Conservation (phyloP, 1,140 invertebrate species). For the Microvelia longipes region DNA sequence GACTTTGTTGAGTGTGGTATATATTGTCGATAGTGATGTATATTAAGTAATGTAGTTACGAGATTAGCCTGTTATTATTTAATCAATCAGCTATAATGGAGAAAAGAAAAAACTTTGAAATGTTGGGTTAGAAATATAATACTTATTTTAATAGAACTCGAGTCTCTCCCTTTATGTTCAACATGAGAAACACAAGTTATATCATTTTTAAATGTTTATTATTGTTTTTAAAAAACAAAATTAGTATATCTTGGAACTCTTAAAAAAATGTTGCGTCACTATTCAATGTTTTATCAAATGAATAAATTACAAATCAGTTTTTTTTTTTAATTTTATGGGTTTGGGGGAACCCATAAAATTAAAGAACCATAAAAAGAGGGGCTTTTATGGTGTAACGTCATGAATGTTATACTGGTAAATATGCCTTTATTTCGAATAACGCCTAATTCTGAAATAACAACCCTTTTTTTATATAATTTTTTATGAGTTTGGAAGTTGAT, state of each 20-base stretch:
- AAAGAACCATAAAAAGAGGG: too few relatives aligned
- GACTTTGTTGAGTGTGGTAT: conserved; percentile 62
- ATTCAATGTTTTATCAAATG: too few relatives aligned
- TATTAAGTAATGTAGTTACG: conserved; percentile 67
- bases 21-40: conserved; percentile 69
- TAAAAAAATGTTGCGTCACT: too few relatives aligned
- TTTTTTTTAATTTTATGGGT: too few relatives aligned
- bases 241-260: background rate
- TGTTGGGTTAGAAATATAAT: conserved; percentile 43
- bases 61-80: conserved; percentile 82
- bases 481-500: too few relatives aligned
- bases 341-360: too few relatives aligned
- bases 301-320: too few relatives aligned
- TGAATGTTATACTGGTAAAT: too few relatives aligned
- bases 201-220: background rate
- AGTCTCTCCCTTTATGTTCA: background rate
- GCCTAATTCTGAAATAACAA: too few relatives aligned
- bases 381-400: too few relatives aligned
- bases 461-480: too few relatives aligned
- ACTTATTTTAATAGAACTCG: background rate
- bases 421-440: too few relatives aligned
- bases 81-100: conserved; percentile 78
- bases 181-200: background rate
- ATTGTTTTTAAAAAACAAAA: background rate
- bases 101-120: conserved; percentile 77